Evolutionary conservation across 1,140 invertebrate species (phyloP), one percentile per base, ranked within the genome.

Genomic region (Apis dorsata): DNA sequence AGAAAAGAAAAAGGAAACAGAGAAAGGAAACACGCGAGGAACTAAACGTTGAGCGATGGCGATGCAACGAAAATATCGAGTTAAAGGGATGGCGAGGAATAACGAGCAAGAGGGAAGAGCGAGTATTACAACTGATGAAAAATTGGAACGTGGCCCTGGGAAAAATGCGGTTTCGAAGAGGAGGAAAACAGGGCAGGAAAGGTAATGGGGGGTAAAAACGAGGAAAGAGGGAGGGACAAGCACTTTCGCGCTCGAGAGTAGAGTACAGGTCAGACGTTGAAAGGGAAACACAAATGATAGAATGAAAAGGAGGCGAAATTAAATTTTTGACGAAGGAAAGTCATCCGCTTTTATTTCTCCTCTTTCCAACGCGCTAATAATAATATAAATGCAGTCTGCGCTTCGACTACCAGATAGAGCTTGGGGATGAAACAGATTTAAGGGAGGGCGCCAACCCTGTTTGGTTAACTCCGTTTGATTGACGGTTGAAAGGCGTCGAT

Each of bases 281-380:
- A 83, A 85, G 79, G 72, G 49, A 28, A 69, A 65, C n/a, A 75
- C 68, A 71, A 79, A 68, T 51, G 66, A 51, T 59, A 60, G 80
- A 65, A 34, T 53, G 72, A 24, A 59, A 11, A 73, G 79, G 69
- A 79, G 62, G 28, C 28, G 49, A 24, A 65, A 69, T n/a, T 68
- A 12, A 11, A 24, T 8, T 53, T n/a, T 7, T 44, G 83, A 80
- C 76, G 65, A 66, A 85, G 84, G 80, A 4, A 44, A 44, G 34
- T 44, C 4, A 44, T 44, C 34, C 34, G 34, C 34, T 34, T 34
- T 3, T 34, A 34, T 34, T 34, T 34, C 34, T 34, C 0, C 34
- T 44, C 34, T 44, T 44, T 44, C 34, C 34, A 44, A 4, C 49
- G 49, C 34, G 57, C 78, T 51, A 49, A 79, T 62, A 79, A 71